Percentiles rank a stretch among this genome's conserved stretches.
Conservation (phyloP, 92 coral and sea anemone species). For the Palythoa grandis region DNA sequence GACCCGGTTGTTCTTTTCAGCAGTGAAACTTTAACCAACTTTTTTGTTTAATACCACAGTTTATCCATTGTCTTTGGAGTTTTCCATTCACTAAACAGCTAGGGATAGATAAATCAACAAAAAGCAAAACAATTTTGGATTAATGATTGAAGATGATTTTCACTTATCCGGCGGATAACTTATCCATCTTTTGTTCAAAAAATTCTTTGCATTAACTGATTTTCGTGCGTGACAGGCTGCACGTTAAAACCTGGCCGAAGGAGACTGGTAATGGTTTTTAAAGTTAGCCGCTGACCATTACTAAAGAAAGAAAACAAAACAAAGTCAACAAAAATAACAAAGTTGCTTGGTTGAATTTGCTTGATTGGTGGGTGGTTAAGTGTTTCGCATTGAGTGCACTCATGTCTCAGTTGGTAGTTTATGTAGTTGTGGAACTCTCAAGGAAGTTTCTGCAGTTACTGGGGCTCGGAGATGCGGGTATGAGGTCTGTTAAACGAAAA, state of each 20-base stretch:
- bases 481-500: conserved; percentile 54
- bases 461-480: conserved; percentile 33
- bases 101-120: too few relatives aligned
- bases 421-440: conserved; percentile 77
- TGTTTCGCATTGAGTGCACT: neutral
- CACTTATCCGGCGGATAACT: too few relatives aligned
- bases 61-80: too few relatives aligned
- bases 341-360: too few relatives aligned
- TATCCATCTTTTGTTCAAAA: neutral
- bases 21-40: too few relatives aligned
- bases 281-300: conserved; percentile 24
- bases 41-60: too few relatives aligned
- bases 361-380: neutral
- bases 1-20: too few relatives aligned
- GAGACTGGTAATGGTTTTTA: conserved; percentile 15
- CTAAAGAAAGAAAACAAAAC: conserved; percentile 15
- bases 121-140: too few relatives aligned
- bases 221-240: neutral
- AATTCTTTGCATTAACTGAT: neutral
- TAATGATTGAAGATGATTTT: too few relatives aligned
- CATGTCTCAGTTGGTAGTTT: conserved; percentile 89
- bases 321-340: too few relatives aligned
- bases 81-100: too few relatives aligned
- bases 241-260: conserved; percentile 1
- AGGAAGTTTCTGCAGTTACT: conserved; percentile 62